Evolutionary conservation across 2,888 invertebrate species (phyloP), one percentile per base, ranked within the genome.

Genomic region (Polietes domitor): DNA sequence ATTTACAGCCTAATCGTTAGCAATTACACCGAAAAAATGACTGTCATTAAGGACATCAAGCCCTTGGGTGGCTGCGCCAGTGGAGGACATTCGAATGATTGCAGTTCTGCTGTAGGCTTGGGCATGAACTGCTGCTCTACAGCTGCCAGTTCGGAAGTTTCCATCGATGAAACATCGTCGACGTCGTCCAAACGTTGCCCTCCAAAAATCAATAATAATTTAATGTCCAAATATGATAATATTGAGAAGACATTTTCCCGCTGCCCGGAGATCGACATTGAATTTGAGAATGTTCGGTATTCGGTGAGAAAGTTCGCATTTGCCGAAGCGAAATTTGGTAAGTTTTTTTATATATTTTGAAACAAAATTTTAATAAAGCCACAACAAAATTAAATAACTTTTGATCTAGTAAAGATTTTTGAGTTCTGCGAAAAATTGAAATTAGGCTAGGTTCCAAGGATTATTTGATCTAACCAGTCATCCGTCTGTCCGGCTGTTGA

Each of bases 281-380:
- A 94, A 85, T 97, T 96, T 89, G 93, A 93, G 78, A 93, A 96
- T 88, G 93, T 97, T 41, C 93, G 94, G 0, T 96, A 95, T 88
- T 91, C 93, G 5, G 93, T 96, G 41, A 94, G 93, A 85, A 93
- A 93, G 63, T 94, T 95, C 91, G 93, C 92, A 32, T 87, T 94
- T 58, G 92, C 92, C 50, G 94, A 94, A 86, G 90, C 94, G n/a
- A 92, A 93, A 85, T 92, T 94, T 86, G 94, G 96, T 96, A 89
- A 94, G 95, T 93, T 37, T 24, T 58, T 58, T 58, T 58, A 7
- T 26, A n/a, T n/a, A n/a, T n/a, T n/a, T n/a, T n/a, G n/a, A n/a
- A n/a, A n/a, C n/a, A n/a, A n/a, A n/a, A n/a, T n/a, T n/a, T n/a
- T n/a, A n/a, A n/a, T n/a, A n/a, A n/a, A n/a, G n/a, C n/a, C n/a